Evolutionary conservation across 1,140 invertebrate genomes (phyloP).

Genomic region (Diachasma alloeum): DNA sequence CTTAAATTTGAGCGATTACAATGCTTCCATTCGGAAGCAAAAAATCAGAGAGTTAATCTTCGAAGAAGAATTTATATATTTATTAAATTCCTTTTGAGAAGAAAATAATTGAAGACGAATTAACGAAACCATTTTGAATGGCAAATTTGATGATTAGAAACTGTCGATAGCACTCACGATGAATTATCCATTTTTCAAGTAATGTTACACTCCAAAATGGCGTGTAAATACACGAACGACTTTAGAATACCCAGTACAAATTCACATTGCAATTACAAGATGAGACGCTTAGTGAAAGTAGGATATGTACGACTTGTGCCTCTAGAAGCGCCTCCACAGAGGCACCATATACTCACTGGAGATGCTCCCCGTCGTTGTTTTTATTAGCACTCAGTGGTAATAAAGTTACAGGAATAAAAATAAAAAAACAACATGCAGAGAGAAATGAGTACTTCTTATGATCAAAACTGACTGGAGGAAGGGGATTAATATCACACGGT

Average conservation of each 20-base stretch:
- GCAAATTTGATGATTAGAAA: too few species aligned
- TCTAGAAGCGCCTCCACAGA: not conserved
- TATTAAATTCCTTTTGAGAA: too few species aligned
- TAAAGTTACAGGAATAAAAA: not conserved
- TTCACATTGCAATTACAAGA: slow-evolving; percentile 4
- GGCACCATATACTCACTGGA: not conserved
- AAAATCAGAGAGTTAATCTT: too few species aligned
- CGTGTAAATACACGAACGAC: not conserved
- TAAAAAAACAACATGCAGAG: not conserved
- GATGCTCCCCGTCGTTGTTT: not conserved
- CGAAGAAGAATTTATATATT: too few species aligned
- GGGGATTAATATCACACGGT: not conserved
- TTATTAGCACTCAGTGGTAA: slow-evolving; percentile 13
- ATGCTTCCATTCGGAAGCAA: too few species aligned
- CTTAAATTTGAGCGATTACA: too few species aligned
- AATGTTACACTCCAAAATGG: not conserved
- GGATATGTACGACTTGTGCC: not conserved
- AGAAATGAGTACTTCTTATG: not conserved
- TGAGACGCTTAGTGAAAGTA: slow-evolving; percentile 13
- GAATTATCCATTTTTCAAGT: not conserved
- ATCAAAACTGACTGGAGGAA: not conserved
- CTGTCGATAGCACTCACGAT: not conserved
- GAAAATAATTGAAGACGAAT: too few species aligned
- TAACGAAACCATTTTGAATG: too few species aligned
- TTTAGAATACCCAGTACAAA: not conserved